Percentiles rank a stretch among this genome's conserved stretches.
Conservation (phyloP, 2,888 invertebrate genomes). For the Conus canariensis region DNA sequence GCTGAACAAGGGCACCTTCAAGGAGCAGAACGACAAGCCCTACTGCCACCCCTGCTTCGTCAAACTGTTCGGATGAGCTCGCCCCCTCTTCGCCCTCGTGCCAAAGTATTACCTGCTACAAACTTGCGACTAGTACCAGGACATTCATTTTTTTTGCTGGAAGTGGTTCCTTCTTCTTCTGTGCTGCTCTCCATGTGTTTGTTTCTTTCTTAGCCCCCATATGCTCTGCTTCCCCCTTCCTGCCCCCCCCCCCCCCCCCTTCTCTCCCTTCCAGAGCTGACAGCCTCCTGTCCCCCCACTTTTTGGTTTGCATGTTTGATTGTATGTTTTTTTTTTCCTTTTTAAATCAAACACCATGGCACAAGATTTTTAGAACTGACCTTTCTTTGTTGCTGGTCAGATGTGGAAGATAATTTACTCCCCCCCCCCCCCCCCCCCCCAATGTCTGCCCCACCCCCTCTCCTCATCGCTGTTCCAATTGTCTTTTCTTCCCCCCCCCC, state of each 20-base stretch:
- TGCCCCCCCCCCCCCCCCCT: no score
- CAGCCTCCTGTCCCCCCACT: no score
- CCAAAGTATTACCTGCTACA: constrained; percentile 21
- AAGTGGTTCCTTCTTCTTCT: no score
- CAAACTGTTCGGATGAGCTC: constrained; percentile 91
- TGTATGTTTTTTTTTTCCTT: no score
- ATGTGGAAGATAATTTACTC: no score
- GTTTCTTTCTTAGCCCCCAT: not conserved
- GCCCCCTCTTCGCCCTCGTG: not conserved
- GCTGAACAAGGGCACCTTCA: constrained; percentile 99
- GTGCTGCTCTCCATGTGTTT: not conserved
- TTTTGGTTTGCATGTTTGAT: no score
- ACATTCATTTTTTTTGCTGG: not conserved
- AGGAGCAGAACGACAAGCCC: constrained; percentile 98
- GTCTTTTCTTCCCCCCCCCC: not conserved
- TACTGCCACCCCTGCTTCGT: constrained; percentile 99
- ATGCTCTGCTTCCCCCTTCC: no score
- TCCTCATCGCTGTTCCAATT: not conserved
- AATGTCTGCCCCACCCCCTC: not conserved
- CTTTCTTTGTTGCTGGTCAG: no score
- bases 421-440: not conserved
- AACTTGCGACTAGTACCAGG: not conserved
- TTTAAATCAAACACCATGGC: no score
- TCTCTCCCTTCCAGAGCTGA: no score
- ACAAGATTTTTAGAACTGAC: no score